phyloP scores from a whole-genome alignment of 2,888 invertebrate species.

The Lampropteryx suffumata region DNA sequence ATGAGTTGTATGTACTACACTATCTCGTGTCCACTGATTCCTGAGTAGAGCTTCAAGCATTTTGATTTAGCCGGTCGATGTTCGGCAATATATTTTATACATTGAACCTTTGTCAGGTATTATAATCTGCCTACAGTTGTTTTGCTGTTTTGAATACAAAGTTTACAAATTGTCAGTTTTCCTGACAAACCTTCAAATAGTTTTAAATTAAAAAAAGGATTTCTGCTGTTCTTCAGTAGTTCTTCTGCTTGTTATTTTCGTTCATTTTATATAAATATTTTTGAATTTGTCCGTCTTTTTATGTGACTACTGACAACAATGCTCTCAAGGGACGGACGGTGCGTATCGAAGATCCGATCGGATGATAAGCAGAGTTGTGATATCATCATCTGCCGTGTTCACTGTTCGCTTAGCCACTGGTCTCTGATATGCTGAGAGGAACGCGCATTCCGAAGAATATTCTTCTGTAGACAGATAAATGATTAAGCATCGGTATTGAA shows the following conservation, averaged over 20 bases:
- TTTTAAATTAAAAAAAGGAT: too few relatives aligned
- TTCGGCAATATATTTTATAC: background rate
- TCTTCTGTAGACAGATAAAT: constrained; percentile 17
- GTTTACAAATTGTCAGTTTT: too few relatives aligned
- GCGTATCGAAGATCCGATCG: constrained; percentile 64
- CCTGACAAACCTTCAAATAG: too few relatives aligned
- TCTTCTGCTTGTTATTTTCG: too few relatives aligned
- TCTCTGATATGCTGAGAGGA: constrained; percentile 22
- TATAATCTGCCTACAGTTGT: background rate
- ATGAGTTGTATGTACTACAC: constrained; percentile 49
- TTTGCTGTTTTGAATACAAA: too few relatives aligned
- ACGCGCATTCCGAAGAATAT: constrained; percentile 23
- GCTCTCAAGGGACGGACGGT: constrained; percentile 28
- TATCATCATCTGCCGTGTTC: constrained; percentile 50
- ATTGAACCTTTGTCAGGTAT: background rate
- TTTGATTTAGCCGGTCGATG: background rate
- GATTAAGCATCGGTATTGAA: constrained; percentile 18
- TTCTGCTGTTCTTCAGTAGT: too few relatives aligned
- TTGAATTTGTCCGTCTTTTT: constrained; percentile 1
- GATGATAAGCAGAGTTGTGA: constrained; percentile 57
- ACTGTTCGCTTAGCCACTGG: constrained; percentile 40
- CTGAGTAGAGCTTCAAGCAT: background rate
- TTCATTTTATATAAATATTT: too few relatives aligned
- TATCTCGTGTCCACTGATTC: constrained; percentile 31
- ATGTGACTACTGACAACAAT: constrained; percentile 9